Evolutionary conservation across 2,888 invertebrate genomes (phyloP).

Genomic region (Rhopalosiphum nymphaeae): DNA sequence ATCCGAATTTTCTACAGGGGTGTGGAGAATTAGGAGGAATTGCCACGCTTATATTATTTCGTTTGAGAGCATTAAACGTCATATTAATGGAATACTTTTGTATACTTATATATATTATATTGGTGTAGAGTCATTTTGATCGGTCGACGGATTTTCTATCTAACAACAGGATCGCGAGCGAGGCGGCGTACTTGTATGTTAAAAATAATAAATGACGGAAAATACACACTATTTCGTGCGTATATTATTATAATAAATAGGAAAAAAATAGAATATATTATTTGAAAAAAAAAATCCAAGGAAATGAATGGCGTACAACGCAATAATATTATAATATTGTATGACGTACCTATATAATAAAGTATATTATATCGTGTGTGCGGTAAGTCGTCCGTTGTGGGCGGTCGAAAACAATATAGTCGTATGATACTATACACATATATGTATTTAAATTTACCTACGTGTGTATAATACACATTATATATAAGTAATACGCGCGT

Average conservation of each 20-base stretch:
- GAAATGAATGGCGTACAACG: neutral
- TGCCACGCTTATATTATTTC: neutral
- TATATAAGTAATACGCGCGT: conserved; percentile 7
- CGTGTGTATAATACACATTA: neutral
- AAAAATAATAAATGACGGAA: neutral
- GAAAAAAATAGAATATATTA: neutral
- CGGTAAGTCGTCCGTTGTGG: conserved; percentile 46
- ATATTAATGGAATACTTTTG: neutral
- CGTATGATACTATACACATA: neutral
- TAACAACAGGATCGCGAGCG: neutral
- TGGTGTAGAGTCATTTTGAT: neutral
- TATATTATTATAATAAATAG: neutral
- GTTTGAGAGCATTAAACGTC: neutral
- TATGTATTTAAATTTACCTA: neutral
- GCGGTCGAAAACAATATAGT: conserved; percentile 38
- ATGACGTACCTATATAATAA: neutral
- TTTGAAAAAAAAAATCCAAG: neutral
- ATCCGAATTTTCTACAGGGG: neutral
- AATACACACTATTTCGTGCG: neutral
- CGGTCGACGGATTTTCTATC: neutral
- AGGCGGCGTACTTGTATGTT: neutral
- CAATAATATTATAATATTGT: neutral
- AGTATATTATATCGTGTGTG: neutral
- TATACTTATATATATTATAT: neutral
- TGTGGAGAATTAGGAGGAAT: neutral